These are phyloP conservation scores for Macaria notata DNA, from an alignment of 2,888 invertebrate genomes.

Conservation along the genomic window DNA sequence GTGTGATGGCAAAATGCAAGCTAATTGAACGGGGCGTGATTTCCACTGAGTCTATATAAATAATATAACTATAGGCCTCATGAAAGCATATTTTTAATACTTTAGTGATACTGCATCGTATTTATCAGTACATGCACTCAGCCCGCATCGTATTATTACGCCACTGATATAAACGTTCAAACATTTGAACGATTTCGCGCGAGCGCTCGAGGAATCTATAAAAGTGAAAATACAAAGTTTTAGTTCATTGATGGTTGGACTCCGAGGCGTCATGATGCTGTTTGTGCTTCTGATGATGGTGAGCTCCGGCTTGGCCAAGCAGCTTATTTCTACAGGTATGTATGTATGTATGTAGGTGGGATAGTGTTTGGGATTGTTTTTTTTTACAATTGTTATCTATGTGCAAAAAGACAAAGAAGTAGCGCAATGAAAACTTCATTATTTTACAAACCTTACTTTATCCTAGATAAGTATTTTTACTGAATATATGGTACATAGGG, in stretches of 20 bases:
- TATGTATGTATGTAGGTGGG: slow-evolving; percentile 7
- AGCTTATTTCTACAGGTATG: slow-evolving; percentile 59
- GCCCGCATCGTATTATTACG: slow-evolving; percentile 39
- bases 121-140: slow-evolving; percentile 23
- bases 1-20: slow-evolving; percentile 7
- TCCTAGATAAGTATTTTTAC: too few relatives aligned
- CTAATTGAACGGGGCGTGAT: slow-evolving; percentile 1
- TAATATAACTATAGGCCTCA: not conserved
- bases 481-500: too few relatives aligned
- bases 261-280: slow-evolving; percentile 54
- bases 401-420: too few relatives aligned
- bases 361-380: too few relatives aligned
- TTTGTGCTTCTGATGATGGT: slow-evolving; percentile 47
- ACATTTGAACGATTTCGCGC: slow-evolving; percentile 38
- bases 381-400: too few relatives aligned
- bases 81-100: slow-evolving; percentile 1
- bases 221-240: slow-evolving; percentile 35
- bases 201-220: slow-evolving; percentile 38
- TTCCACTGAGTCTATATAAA: not conserved
- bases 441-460: too few relatives aligned
- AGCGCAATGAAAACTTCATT: too few relatives aligned
- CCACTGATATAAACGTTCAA: slow-evolving; percentile 34
- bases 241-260: slow-evolving; percentile 37
- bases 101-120: slow-evolving; percentile 20
- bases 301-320: slow-evolving; percentile 44